phyloP scores from a whole-genome alignment of 2,113 vertebrate species.

The Macaca mulatta region DNA sequence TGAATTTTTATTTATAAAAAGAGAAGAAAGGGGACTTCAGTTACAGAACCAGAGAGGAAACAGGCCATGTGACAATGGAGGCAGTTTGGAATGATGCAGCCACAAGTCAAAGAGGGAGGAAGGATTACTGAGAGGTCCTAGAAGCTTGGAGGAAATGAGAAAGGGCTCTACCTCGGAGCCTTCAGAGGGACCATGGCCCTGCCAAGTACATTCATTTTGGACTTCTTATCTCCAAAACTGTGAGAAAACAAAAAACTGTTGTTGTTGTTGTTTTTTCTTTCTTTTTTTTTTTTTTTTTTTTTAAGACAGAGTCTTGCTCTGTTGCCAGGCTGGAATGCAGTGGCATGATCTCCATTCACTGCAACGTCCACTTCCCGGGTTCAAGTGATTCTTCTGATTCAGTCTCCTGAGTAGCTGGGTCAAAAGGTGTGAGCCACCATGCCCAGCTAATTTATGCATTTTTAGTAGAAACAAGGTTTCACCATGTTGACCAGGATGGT shows the following conservation, averaged over 20 bases:
- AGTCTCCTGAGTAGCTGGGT: too few relatives aligned
- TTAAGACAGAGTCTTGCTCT: too few relatives aligned
- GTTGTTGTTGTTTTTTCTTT: neutral
- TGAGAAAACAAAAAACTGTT: neutral
- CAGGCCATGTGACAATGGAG: neutral
- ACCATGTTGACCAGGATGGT: too few relatives aligned
- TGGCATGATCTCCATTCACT: too few relatives aligned
- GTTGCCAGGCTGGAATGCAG: too few relatives aligned
- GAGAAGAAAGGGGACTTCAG: neutral
- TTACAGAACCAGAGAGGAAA: neutral
- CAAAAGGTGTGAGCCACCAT: fast-evolving
- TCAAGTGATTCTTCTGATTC: too few relatives aligned
- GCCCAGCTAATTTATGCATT: too few relatives aligned
- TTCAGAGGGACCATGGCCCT: neutral
- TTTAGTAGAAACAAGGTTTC: too few relatives aligned
- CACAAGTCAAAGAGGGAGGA: neutral
- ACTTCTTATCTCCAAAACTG: neutral
- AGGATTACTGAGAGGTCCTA: neutral
- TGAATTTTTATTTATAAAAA: neutral
- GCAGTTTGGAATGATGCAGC: neutral
- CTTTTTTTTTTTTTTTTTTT: too few relatives aligned
- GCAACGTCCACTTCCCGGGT: too few relatives aligned
- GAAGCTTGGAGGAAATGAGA: neutral
- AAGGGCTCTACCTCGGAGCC: neutral
- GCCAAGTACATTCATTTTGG: neutral